Base-by-base conservation (phyloP, 1,140 invertebrate species). In the Cryptotermes secundus region DNA sequence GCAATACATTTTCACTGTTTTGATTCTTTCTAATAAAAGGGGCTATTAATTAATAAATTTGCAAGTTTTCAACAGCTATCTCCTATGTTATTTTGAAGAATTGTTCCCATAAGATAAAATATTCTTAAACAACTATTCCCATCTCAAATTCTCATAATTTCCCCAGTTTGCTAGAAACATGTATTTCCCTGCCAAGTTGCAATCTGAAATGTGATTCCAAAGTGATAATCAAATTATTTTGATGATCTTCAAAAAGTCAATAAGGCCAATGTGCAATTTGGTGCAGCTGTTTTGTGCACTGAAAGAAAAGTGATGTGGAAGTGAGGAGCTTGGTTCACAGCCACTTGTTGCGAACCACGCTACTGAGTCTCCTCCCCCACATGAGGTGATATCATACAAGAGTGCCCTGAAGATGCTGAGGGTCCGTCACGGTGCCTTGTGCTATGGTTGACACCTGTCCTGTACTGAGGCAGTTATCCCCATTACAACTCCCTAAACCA, bases 311-410 rank as follows among this genome's bases (percentile, higher is more conserved):
- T 26, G 65, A 83, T 35, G 82, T 72, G 82, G 80, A 83, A 83
- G 53, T 53, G 53, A 83, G 84, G 79, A 35, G 49, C n/a, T 42
- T 49, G 34, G 34, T 79, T 88, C 92, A 93, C 87, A 93, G 92
- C 93, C 93, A 94, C 88, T 93, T 94, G 87, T 94, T 95, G 89
- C 93, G 91, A 83, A 93, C 88, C 84, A 91, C 92, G 90, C 93
- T 92, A 90, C 93, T 93, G 86, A 93, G 90, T 90, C 95, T 93
- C 90, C 95, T 94, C 93, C 95, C 95, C 95, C 95, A 96, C 95
- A 96, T 96, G 79, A 96, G 94, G 92, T 96, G 94, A 92, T 96
- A 96, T 97, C 95, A 97, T 96, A 97, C 96, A 88, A 97, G 96
- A 88, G 96, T 96, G 86, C 96, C 96, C 90, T 96, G 95, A 84